A percentile compares a stretch with the other conserved stretches of the same genome.
Conservation (phyloP, 2,888 invertebrate species). For the Caenorhabditis parvicauda region DNA sequence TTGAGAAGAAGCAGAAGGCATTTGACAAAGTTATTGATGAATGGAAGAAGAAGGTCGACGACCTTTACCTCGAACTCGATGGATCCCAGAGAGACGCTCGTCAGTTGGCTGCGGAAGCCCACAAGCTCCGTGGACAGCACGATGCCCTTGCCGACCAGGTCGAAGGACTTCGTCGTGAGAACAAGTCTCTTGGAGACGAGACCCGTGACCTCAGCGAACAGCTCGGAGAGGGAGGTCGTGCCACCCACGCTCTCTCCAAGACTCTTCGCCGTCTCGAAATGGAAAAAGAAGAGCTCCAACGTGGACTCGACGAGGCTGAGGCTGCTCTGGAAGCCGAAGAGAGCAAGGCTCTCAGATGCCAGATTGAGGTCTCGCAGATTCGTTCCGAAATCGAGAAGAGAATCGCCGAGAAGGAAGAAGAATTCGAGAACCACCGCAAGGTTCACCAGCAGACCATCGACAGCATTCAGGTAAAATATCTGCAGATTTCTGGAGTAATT, state of each 20-base stretch:
- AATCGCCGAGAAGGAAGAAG: constrained; percentile 99
- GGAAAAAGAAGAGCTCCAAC: constrained; percentile 98
- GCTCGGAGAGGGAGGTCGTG: constrained; percentile 74
- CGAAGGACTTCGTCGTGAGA: constrained; percentile 95
- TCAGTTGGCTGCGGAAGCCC: constrained; percentile 97
- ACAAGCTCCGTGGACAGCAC: constrained; percentile 57
- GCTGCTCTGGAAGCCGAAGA: constrained; percentile 98
- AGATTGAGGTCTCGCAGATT: constrained; percentile 92
- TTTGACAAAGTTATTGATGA: constrained; percentile 94
- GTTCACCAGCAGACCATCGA: constrained; percentile 95
- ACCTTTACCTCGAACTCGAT: constrained; percentile 92
- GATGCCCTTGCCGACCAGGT: constrained; percentile 69
- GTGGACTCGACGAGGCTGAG: constrained; percentile 77
- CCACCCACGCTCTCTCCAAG: constrained; percentile 98
- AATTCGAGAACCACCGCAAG: constrained; percentile 89
- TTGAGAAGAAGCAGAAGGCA: constrained; percentile 99
- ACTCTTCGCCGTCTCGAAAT: constrained; percentile 95
- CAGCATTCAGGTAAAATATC: constrained; percentile 75
- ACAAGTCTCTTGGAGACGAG: constrained; percentile 74
- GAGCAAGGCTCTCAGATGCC: constrained; percentile 71
- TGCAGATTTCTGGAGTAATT: constrained; percentile 1
- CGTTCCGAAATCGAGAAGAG: constrained; percentile 98
- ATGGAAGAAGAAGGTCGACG: constrained; percentile 97
- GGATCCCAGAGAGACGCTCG: constrained; percentile 99
- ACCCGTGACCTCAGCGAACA: constrained; percentile 97